phyloP scores from a whole-genome alignment of 35 echinoderm and acorn worm species.

The Lytechinus variegatus region DNA sequence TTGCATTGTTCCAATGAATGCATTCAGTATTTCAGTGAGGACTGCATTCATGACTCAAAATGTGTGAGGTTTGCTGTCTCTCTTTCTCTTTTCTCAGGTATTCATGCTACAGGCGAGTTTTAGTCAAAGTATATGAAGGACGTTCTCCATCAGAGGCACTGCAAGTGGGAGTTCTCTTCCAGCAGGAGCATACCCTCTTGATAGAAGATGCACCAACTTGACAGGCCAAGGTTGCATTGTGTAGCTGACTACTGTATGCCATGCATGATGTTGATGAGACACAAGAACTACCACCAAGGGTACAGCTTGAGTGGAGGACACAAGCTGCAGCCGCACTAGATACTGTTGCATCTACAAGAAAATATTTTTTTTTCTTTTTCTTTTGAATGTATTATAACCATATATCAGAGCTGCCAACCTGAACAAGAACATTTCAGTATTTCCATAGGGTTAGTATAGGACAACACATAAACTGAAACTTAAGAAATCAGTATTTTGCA shows the following conservation, averaged over 20 bases:
- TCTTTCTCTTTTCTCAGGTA: neutral
- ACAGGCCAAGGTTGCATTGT: neutral
- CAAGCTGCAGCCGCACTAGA: neutral
- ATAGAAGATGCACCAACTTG: neutral
- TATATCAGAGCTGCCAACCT: too few species aligned
- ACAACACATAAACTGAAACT: too few species aligned
- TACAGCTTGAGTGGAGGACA: neutral
- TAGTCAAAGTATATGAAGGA: neutral
- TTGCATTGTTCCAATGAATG: too few species aligned
- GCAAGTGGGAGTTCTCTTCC: neutral
- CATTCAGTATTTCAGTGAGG: too few species aligned
- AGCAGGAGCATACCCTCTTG: neutral
- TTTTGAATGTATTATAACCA: too few species aligned
- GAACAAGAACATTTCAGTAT: too few species aligned
- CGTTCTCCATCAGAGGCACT: neutral
- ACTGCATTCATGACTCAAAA: too few species aligned
- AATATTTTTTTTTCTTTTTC: too few species aligned
- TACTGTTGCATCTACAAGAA: neutral
- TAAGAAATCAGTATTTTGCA: too few species aligned
- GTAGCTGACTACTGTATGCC: neutral
- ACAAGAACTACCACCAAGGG: neutral
- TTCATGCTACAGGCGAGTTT: constrained; percentile 1
- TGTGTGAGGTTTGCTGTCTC: too few species aligned
- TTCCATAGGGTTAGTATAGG: too few species aligned
- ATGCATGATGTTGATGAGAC: neutral